A percentile compares a stretch with the other conserved stretches of the same genome.
These are phyloP conservation scores for Holocentrus rufus DNA, from an alignment of 2,797 vertebrate genomes.

Conservation along the genomic window DNA sequence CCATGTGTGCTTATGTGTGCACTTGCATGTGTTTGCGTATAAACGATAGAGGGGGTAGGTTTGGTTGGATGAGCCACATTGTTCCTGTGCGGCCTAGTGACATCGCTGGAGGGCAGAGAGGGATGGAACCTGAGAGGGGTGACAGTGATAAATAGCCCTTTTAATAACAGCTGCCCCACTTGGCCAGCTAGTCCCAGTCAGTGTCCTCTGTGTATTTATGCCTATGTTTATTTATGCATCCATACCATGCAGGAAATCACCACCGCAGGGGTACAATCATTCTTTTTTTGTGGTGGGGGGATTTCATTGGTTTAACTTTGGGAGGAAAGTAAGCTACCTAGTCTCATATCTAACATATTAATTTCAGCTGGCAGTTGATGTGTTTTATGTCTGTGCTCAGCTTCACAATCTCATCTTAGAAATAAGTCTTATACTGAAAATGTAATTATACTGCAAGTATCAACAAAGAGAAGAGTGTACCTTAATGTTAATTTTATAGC, in stretches of 20 bases:
- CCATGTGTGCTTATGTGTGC: constrained; percentile 46
- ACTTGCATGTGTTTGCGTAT: constrained; percentile 55
- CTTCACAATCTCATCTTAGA: constrained; percentile 21
- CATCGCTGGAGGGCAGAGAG: constrained; percentile 84
- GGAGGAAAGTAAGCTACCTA: constrained; percentile 51
- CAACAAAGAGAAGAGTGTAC: constrained; percentile 3
- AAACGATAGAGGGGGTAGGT: constrained; percentile 64
- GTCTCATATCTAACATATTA: constrained; percentile 55
- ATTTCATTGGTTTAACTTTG: constrained; percentile 73
- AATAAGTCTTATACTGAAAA: neutral
- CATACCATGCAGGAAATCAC: constrained; percentile 85
- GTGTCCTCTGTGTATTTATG: constrained; percentile 88
- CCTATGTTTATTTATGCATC: constrained; percentile 89
- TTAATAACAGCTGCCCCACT: constrained; percentile 91
- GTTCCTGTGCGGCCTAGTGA: constrained; percentile 84
- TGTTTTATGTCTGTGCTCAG: constrained; percentile 38
- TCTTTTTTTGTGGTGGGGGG: constrained; percentile 71
- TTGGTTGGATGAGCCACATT: constrained; percentile 84
- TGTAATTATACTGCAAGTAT: neutral
- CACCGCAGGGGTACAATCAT: constrained; percentile 84
- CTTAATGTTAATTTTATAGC: neutral
- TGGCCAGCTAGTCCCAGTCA: constrained; percentile 84
- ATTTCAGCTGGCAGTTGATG: constrained; percentile 59
- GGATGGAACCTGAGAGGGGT: constrained; percentile 84
- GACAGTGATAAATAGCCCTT: constrained; percentile 91